Percentiles rank a stretch among this genome's conserved stretches.
Conservation (phyloP, 2,113 vertebrate genomes). For the Mormyrus lacerda region DNA sequence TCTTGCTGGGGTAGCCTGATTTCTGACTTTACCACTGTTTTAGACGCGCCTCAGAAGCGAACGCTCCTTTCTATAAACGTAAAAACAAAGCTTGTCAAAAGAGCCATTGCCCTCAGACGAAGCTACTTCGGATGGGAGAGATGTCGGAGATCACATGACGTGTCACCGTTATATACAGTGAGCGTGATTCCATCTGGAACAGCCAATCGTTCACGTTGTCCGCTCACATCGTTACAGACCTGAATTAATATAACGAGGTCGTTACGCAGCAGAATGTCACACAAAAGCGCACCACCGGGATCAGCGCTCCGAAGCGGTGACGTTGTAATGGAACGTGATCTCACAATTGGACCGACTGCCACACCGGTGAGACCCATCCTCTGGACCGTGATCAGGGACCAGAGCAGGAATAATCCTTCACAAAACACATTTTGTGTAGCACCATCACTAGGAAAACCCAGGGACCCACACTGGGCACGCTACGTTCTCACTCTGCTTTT, state of each 20-base stretch:
- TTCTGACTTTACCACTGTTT: background rate
- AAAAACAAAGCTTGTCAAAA: background rate
- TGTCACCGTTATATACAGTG: background rate
- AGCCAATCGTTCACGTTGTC: background rate
- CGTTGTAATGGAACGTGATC: background rate
- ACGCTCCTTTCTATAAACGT: conserved; percentile 1
- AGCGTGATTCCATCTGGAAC: background rate
- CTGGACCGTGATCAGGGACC: background rate
- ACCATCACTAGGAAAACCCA: background rate
- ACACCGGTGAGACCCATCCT: background rate
- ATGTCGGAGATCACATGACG: background rate
- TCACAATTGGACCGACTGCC: background rate
- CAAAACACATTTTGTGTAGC: background rate
- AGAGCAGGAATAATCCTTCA: background rate
- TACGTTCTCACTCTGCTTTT: background rate
- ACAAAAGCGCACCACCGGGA: background rate
- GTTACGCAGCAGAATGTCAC: background rate
- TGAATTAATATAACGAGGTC: background rate
- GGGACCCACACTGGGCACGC: background rate
- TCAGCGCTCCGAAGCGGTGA: background rate
- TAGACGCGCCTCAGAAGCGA: background rate
- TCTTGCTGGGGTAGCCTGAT: background rate
- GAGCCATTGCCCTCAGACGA: background rate
- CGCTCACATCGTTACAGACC: background rate
- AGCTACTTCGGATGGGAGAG: background rate